Conservation (phyloP, 1,140 invertebrate species). For the Rhagoletis zephyria region DNA sequence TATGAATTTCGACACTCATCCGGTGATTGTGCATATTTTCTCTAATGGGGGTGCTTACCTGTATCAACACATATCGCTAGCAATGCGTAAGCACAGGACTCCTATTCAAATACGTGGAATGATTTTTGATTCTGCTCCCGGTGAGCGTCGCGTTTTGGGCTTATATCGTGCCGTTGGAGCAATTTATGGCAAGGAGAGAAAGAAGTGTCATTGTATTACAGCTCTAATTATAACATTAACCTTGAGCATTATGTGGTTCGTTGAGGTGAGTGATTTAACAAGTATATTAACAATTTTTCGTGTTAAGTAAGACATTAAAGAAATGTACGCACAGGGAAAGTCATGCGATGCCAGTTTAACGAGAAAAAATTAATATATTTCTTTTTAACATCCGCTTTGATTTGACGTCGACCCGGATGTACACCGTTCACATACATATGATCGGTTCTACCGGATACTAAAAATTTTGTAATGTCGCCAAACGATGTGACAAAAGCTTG, state of each 20-base stretch:
- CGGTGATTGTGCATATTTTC: slow-evolving; percentile 85
- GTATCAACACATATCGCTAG: slow-evolving; percentile 79
- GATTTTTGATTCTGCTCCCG: slow-evolving; percentile 84
- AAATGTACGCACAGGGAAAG: no score
- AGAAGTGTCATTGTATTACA: slow-evolving; percentile 75
- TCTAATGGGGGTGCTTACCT: slow-evolving; percentile 84
- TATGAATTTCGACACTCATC: slow-evolving; percentile 81
- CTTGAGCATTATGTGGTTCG: slow-evolving; percentile 77
- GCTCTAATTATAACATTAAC: slow-evolving; percentile 77
- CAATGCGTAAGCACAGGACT: slow-evolving; percentile 75
- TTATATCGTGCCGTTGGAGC: slow-evolving; percentile 78
- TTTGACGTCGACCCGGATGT: no score
- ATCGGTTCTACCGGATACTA: no score
- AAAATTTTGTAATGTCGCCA: no score
- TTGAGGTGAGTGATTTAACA: slow-evolving; percentile 72
- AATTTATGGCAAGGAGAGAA: slow-evolving; percentile 76
- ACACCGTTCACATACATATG: no score
- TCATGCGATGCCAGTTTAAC: no score
- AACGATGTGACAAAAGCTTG: no score
- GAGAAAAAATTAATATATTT: no score
- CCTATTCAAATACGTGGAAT: slow-evolving; percentile 79
- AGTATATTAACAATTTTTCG: background rate
- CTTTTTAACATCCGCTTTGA: no score
- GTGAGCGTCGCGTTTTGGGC: slow-evolving; percentile 76
- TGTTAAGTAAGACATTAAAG: no score